Evolutionary conservation across 2,888 invertebrate genomes (phyloP).

Genomic region (Lucinisca nassula): DNA sequence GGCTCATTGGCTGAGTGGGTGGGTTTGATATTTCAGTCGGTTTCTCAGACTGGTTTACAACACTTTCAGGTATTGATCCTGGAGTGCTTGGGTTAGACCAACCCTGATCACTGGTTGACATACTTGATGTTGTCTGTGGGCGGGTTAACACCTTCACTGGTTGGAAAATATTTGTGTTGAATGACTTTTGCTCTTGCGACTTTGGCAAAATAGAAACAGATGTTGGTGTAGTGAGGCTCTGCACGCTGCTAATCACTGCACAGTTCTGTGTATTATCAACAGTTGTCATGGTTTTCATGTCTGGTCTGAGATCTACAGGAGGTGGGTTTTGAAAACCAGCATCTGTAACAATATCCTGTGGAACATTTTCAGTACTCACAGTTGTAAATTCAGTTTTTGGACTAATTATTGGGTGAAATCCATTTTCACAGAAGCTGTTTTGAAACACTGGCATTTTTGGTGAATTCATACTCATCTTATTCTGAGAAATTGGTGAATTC

Average conservation of each 20-base stretch:
- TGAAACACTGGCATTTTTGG: background rate
- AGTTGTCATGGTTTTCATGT: background rate
- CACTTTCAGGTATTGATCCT: slow-evolving; percentile 24
- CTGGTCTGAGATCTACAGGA: background rate
- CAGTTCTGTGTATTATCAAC: background rate
- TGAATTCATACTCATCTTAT: background rate
- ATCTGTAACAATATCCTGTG: background rate
- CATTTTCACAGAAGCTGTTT: background rate
- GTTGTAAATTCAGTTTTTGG: background rate
- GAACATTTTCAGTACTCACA: background rate
- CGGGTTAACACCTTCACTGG: slow-evolving; percentile 46
- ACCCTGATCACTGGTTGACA: slow-evolving; percentile 11
- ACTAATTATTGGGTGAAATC: background rate
- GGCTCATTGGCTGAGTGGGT: background rate
- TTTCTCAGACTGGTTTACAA: background rate
- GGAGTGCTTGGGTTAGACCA: slow-evolving; percentile 59
- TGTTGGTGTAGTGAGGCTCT: background rate
- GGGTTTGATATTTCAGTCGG: background rate
- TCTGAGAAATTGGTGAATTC: background rate
- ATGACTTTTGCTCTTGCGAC: background rate
- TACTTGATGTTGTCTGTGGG: slow-evolving; percentile 12
- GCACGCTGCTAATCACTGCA: background rate
- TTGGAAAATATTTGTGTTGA: slow-evolving; percentile 25
- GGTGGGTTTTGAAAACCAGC: background rate
- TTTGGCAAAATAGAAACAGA: background rate